phyloP scores from a whole-genome alignment of 2,113 vertebrate species.

The Ciconia stormi region DNA sequence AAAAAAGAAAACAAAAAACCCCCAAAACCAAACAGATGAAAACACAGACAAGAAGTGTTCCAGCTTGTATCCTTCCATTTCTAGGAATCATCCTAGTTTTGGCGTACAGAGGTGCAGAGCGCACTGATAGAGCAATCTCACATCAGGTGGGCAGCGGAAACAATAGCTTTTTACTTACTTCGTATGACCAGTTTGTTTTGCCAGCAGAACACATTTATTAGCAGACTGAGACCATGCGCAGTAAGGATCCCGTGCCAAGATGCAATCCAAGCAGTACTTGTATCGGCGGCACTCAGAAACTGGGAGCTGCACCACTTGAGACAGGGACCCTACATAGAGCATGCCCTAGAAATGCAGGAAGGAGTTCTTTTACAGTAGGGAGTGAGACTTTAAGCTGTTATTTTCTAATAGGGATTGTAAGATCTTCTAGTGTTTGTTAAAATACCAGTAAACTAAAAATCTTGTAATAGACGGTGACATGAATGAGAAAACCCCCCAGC shows the following conservation, averaged over 20 bases:
- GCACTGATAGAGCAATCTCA: background rate
- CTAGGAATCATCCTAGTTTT: background rate
- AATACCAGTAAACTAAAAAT: background rate
- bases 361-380: background rate
- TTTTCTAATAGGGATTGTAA: background rate
- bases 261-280: constrained; percentile 71
- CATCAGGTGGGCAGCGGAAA: background rate
- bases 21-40: background rate
- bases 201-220: constrained; percentile 22
- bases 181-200: background rate
- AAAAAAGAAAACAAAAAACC: background rate
- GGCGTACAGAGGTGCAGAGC: background rate
- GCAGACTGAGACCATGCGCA: constrained; percentile 69
- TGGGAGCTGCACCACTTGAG: constrained; percentile 73
- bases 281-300: constrained; percentile 71
- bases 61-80: background rate
- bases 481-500: background rate
- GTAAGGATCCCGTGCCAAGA: constrained; percentile 80
- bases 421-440: background rate
- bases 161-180: background rate
- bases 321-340: constrained; percentile 72
- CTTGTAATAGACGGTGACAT: background rate
- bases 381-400: background rate
- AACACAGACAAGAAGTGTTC: background rate
- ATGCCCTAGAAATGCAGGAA: constrained; percentile 56